Base-by-base conservation (phyloP, 2,113 vertebrate genomes). In the Lota lota region DNA sequence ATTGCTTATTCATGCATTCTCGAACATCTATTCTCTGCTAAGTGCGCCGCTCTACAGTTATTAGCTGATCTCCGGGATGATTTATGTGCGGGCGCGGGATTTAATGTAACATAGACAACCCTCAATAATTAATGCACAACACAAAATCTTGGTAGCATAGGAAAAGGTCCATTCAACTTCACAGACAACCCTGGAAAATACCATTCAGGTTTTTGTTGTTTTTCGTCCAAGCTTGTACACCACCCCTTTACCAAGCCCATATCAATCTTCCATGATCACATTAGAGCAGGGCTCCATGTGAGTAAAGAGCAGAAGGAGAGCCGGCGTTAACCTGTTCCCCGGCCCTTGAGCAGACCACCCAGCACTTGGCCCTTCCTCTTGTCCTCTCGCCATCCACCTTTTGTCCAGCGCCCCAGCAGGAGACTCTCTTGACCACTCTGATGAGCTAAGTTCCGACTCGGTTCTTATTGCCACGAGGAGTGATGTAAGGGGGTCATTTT, bases 51-150 rank as follows among this genome's bases (percentile, higher is more conserved):
- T 8, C 50, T 22, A 63, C 40, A 54, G 28, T 63, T 22, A 40
- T 54, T 5, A 40, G 67, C 22, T 53, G 8, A 81, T 73, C 71
- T 83, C 67, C 5, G 68, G 75, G 67, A 65, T 77, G 77, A 80
- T 87, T 74, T 82, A 73, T 56, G 74, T 66, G 60, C 22, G 70
- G 79, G 72, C 68, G 57, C 79, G 67, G 81, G 78, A 78, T 70
- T 61, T 77, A 76, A 22, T 22, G 59, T 22, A 22, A 79, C 66
- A 69, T 73, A 67, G 69, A 63, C 79, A 79, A 72, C 66, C 67
- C 68, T 72, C 78, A 87, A 85, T 83, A 78, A 84, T 73, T 53
- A 71, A 75, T 71, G 64, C 80, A 71, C 73, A 83, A 82, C 70
- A 72, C 11, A 74, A 82, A 84, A 74, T 72, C 72, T 63, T 67